Percentiles rank a stretch among this genome's conserved stretches.
These are phyloP conservation scores for Mormoops blainvillei DNA, from an alignment of 2,113 vertebrate species.

Conservation along the genomic window DNA sequence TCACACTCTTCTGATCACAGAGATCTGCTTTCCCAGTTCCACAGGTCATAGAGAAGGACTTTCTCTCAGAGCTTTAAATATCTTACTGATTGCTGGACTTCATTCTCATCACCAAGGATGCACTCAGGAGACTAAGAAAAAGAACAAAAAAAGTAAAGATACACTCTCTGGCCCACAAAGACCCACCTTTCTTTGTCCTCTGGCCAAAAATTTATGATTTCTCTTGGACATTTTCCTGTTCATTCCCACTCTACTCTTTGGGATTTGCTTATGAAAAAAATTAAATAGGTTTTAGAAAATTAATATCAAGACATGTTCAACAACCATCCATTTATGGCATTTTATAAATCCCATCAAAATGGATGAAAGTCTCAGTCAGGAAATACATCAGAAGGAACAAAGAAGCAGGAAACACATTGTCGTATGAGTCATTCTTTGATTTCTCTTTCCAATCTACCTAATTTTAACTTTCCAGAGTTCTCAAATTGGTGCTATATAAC, in stretches of 20 bases:
- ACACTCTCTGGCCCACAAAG: background rate
- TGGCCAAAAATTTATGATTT: background rate
- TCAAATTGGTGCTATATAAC: background rate
- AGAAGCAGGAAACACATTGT: background rate
- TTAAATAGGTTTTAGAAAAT: background rate
- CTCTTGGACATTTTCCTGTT: background rate
- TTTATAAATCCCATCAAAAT: conserved; percentile 23
- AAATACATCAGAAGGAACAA: background rate
- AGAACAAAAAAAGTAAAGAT: background rate
- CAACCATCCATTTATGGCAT: background rate
- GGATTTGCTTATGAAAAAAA: background rate
- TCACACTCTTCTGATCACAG: background rate
- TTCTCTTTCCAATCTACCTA: background rate
- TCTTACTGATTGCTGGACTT: background rate
- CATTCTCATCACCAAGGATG: background rate
- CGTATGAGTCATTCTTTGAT: background rate
- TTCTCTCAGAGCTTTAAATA: background rate
- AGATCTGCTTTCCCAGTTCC: background rate
- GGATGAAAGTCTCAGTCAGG: background rate
- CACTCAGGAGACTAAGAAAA: background rate
- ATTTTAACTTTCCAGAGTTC: background rate
- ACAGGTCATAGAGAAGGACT: background rate
- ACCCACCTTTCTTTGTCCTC: background rate
- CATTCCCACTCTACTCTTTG: background rate
- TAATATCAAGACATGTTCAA: background rate